These are phyloP conservation scores for Pocillopora grandis DNA, from an alignment of 92 coral and sea anemone species.

Conservation along the genomic window DNA sequence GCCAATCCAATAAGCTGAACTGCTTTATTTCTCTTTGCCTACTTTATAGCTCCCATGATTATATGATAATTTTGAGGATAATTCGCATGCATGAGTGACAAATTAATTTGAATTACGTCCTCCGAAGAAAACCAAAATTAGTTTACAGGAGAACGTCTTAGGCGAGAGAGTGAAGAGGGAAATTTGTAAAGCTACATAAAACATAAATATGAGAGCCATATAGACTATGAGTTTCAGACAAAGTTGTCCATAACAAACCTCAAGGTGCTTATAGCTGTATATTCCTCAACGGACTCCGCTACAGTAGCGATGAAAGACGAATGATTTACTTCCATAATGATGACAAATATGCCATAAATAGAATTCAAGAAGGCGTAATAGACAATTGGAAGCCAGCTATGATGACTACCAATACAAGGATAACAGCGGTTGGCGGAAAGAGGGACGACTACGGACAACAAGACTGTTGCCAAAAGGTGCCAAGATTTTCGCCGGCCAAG, in stretches of 20 bases:
- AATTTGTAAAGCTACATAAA: no score
- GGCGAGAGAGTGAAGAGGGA: no score
- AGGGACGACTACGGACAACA: constrained; percentile 41
- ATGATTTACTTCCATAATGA: constrained; percentile 57
- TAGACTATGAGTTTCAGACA: no score
- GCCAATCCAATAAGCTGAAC: no score
- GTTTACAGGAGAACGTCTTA: no score
- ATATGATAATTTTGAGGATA: no score
- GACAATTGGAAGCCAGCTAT: constrained; percentile 35
- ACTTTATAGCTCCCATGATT: no score
- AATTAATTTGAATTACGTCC: no score
- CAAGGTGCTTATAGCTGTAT: constrained; percentile 50
- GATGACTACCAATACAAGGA: constrained; percentile 31
- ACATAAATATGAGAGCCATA: no score
- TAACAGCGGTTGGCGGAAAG: constrained; percentile 58
- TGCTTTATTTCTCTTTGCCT: no score
- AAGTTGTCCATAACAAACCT: constrained; percentile 28
- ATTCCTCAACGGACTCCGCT: constrained; percentile 38
- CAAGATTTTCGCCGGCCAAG: constrained; percentile 66
- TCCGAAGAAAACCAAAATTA: no score
- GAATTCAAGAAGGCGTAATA: constrained; percentile 27
- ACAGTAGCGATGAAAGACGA: constrained; percentile 54
- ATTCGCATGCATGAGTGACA: no score
- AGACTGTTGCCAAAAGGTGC: constrained; percentile 55
- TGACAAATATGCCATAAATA: constrained; percentile 35